Evolutionary conservation across 1,140 invertebrate species (phyloP).

Genomic region (Melitaea cinxia): DNA sequence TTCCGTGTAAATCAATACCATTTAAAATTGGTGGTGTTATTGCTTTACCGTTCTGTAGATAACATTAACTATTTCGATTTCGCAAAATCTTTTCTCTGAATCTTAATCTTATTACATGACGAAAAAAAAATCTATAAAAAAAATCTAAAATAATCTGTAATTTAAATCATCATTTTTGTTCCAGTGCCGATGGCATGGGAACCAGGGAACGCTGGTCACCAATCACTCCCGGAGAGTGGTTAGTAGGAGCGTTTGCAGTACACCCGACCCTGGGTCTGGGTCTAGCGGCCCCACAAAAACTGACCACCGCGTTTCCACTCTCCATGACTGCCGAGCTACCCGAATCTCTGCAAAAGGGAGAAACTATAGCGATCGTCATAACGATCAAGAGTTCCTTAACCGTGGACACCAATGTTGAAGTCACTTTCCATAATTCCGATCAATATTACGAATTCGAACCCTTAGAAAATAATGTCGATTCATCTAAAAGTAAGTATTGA

Average conservation of each 20-base stretch:
- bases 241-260: constrained; percentile 95
- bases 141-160: not conserved
- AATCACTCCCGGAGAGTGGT: constrained; percentile 96
- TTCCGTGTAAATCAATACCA: too few species aligned
- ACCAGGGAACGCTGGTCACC: constrained; percentile 86
- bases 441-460: constrained; percentile 91
- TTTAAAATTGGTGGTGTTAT: too few species aligned
- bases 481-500: constrained; percentile 71
- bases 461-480: constrained; percentile 80
- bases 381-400: constrained; percentile 96
- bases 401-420: constrained; percentile 89
- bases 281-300: constrained; percentile 87
- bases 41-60: too few species aligned
- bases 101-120: too few species aligned
- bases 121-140: too few species aligned
- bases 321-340: constrained; percentile 86
- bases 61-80: too few species aligned
- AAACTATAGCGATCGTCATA: constrained; percentile 94
- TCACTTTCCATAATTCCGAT: constrained; percentile 91
- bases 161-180: constrained; percentile 21
- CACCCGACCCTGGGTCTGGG: constrained; percentile 93
- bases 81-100: too few species aligned
- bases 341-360: constrained; percentile 94
- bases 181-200: constrained; percentile 81
- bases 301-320: constrained; percentile 89